Evolutionary conservation across 2,888 invertebrate species (phyloP), one percentile per base, ranked within the genome.

Genomic region (Ophonus ardosiacus): DNA sequence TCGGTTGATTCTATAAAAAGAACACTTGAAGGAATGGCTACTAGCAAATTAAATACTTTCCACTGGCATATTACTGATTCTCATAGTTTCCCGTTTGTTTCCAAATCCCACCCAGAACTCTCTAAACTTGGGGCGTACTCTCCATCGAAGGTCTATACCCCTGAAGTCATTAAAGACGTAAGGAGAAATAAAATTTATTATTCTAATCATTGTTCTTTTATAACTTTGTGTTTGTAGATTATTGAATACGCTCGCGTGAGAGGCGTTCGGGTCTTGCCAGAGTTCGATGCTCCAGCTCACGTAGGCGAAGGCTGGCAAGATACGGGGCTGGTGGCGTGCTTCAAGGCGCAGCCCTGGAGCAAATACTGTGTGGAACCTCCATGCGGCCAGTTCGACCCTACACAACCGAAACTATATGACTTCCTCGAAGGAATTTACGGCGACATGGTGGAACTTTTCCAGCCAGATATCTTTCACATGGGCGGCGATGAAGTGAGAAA

Each of bases 51-150:
- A 88, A 99, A 98, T 90, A 96, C 97, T 0, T 96, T 99, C 92
- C 98, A 99, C 89, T 98, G 98, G 98, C 97, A 97, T 89, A 96
- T 97, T 81, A 97, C 97, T 0, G 99, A 99, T 91, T 96, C 97
- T 17, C 98, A 98, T 87, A 98, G 98, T 88, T 99, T 98, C 90
- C 98, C 99, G 0, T 96, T 97, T 88, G 95, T 96, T 84, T 94
- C 96, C 0, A 93, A 93, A 88, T 94, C 94, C n/a, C 93, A 93
- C 86, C 97, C 97, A 0, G 92, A 95, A 68, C 90, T 97, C 10
- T 92, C 95, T 3, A 94, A 94, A 87, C 93, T 95, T 17, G 98
- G 99, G 0, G 96, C 98, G 5, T 96, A 96, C 89, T 93, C 95
- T 0, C 94, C 95, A 65, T 93, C 93, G 0, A 95, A 97, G 92